These are phyloP conservation scores for Leptinotarsa tumamoca DNA, from an alignment of 2,888 invertebrate species.

Conservation along the genomic window DNA sequence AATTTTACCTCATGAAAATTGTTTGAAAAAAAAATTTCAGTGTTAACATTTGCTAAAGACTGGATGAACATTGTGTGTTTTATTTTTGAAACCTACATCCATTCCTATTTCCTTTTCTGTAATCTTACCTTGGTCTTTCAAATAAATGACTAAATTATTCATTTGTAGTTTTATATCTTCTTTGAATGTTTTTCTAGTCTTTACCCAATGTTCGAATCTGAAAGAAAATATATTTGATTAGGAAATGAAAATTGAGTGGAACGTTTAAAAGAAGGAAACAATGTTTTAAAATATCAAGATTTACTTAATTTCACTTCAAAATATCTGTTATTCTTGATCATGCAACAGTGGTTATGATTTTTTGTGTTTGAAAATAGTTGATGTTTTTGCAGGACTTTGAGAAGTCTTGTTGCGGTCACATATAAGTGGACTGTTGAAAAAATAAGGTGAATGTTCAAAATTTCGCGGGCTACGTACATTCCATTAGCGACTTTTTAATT, in stretches of 20 bases:
- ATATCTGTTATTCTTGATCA: no score
- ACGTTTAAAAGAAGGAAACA: conserved; percentile 10
- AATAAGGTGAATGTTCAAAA: no score
- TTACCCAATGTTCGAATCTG: conserved; percentile 54
- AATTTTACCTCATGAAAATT: conserved; percentile 35
- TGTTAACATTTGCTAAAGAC: conserved; percentile 57
- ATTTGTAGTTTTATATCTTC: conserved; percentile 52
- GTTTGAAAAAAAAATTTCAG: not conserved
- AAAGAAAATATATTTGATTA: not conserved
- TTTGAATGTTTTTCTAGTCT: conserved; percentile 51
- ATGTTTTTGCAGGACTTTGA: no score
- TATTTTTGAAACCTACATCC: conserved; percentile 25
- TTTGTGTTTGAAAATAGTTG: no score
- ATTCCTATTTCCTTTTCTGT: conserved; percentile 32
- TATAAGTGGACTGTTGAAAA: no score
- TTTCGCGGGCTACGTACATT: no score
- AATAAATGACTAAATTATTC: conserved; percentile 43
- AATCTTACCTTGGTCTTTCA: not conserved
- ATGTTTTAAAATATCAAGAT: not conserved
- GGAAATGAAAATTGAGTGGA: not conserved
- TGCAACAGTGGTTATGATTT: no score
- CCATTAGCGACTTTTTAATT: no score
- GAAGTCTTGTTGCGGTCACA: no score
- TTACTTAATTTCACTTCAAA: not conserved
- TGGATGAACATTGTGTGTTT: conserved; percentile 50